phyloP scores from a whole-genome alignment of 2,888 invertebrate species.

The Agapetus fuscipes region DNA sequence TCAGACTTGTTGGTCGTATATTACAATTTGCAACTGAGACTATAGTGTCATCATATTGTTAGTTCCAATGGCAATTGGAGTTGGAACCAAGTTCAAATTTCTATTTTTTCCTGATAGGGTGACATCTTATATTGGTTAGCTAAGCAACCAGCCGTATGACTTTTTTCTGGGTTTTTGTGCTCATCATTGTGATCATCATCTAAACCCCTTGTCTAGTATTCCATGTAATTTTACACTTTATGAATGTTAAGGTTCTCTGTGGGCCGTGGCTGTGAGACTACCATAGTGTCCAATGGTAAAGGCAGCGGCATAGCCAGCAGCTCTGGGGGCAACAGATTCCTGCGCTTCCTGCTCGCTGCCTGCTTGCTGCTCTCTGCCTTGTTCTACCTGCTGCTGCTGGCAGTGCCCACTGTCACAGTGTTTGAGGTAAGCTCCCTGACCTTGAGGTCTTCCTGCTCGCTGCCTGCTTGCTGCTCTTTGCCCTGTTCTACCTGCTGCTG shows the following conservation, averaged over 20 bases:
- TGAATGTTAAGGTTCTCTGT: constrained; percentile 39
- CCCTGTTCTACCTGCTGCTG: constrained; percentile 57
- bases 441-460: constrained; percentile 50
- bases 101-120: too few relatives aligned
- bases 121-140: too few relatives aligned
- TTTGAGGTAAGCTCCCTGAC: constrained; percentile 34
- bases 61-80: too few relatives aligned
- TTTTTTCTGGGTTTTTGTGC: too few relatives aligned
- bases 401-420: constrained; percentile 57
- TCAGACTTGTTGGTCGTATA: too few relatives aligned
- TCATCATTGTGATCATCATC: too few relatives aligned
- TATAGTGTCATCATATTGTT: too few relatives aligned
- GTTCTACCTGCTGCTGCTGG: constrained; percentile 56
- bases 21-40: too few relatives aligned
- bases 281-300: constrained; percentile 8
- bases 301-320: constrained; percentile 34
- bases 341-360: constrained; percentile 58
- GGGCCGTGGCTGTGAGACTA: constrained; percentile 37
- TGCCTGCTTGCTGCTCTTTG: constrained; percentile 54
- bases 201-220: too few relatives aligned
- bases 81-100: too few relatives aligned
- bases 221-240: too few relatives aligned
- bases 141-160: too few relatives aligned
- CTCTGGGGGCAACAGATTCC: constrained; percentile 48
- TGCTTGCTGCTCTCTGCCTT: constrained; percentile 58